Percentiles rank a stretch among this genome's conserved stretches.
Evolutionary conservation across 2,888 invertebrate species (phyloP).

Genomic region (Diplazon laetatorius): DNA sequence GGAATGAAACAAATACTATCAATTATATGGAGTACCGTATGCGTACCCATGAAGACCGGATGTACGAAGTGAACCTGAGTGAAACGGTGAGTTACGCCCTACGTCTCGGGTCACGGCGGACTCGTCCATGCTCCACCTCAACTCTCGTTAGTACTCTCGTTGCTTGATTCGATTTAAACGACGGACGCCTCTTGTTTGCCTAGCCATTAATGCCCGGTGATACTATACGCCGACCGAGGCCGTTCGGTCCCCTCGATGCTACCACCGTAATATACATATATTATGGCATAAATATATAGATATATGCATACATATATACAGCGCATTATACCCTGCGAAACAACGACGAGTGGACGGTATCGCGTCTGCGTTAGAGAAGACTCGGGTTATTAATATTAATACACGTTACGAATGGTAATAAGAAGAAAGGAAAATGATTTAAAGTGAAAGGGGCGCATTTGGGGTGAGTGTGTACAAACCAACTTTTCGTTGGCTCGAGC

Average conservation of each 20-base stretch:
- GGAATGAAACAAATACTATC: not conserved
- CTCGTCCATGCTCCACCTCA: slow-evolving; percentile 30
- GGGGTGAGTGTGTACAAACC: slow-evolving; percentile 55
- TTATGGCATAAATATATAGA: no score
- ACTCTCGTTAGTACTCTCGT: slow-evolving; percentile 71
- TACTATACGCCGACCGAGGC: slow-evolving; percentile 30
- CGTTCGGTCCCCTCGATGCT: slow-evolving; percentile 16
- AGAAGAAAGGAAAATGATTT: not conserved
- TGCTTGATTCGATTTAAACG: slow-evolving; percentile 74
- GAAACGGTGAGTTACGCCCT: slow-evolving; percentile 65
- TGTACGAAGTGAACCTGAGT: slow-evolving; percentile 37
- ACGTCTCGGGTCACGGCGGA: slow-evolving; percentile 67
- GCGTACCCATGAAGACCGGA: slow-evolving; percentile 30
- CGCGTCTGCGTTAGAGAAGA: slow-evolving; percentile 34
- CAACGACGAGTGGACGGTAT: slow-evolving; percentile 44
- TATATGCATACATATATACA: no score
- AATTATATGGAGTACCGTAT: slow-evolving; percentile 1
- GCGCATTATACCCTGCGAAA: slow-evolving; percentile 67
- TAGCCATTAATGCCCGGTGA: slow-evolving; percentile 64
- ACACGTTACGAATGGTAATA: slow-evolving; percentile 24
- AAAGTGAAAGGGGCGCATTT: slow-evolving; percentile 9
- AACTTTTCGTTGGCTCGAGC: slow-evolving; percentile 45
- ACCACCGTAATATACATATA: slow-evolving; percentile 53
- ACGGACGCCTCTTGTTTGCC: slow-evolving; percentile 72
- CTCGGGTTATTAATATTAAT: slow-evolving; percentile 71